Conservation (phyloP, 2,888 invertebrate genomes). For the Iselma pallidipennis region DNA sequence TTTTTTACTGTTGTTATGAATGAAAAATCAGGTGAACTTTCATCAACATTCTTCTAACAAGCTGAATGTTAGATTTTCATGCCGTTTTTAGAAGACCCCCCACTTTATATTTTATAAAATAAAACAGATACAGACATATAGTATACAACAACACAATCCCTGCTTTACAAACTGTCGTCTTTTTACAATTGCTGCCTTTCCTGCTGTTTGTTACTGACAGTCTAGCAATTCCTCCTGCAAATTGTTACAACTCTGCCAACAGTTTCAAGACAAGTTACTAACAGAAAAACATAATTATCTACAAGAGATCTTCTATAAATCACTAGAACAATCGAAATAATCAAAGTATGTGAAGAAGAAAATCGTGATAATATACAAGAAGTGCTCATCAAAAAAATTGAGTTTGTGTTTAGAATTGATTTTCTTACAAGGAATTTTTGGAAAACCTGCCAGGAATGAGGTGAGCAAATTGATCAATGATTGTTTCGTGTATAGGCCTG, state of each 20-base stretch:
- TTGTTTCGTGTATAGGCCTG: not conserved
- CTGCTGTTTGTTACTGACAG: not conserved
- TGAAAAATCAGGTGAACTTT: not conserved
- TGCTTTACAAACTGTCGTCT: not conserved
- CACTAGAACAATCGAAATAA: too few species aligned
- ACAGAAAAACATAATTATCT: too few species aligned
- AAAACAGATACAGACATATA: not conserved
- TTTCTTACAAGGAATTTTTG: not conserved
- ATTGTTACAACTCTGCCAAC: not conserved
- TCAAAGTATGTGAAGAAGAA: not conserved
- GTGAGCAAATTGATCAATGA: too few species aligned
- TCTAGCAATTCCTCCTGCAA: not conserved
- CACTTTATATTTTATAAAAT: not conserved
- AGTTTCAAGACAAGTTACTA: too few species aligned
- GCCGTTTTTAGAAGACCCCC: not conserved
- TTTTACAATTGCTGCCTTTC: not conserved
- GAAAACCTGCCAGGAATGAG: not conserved
- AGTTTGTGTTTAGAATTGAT: too few species aligned
- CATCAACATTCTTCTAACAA: not conserved
- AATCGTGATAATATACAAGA: not conserved
- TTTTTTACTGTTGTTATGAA: not conserved
- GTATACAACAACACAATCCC: not conserved
- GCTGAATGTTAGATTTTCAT: not conserved
- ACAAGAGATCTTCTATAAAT: too few species aligned
- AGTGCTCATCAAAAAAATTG: not conserved